Base-by-base conservation (phyloP, 2,888 invertebrate genomes). In the Anodontia alba region DNA sequence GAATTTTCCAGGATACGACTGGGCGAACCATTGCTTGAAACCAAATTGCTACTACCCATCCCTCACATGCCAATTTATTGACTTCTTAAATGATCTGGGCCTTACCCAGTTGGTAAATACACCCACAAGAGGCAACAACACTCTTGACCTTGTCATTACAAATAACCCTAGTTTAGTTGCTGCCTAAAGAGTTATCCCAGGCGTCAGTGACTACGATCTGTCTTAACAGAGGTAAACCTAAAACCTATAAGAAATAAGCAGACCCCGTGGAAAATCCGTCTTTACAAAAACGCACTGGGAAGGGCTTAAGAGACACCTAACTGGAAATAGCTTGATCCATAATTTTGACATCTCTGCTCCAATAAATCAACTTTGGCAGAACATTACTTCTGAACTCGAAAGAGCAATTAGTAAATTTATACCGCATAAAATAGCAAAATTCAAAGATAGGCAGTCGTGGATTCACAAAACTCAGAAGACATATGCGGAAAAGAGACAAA, bases 1-100 rank as follows among this genome's bases (percentile, higher is more conserved):
- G 72, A 72, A 72, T 33, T 72, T 72, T 20, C 54, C 36, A 12
- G 72, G 54, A 36, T 72, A 72, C 31, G 72, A 72, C 36, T 72
- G 72, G 72, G 36, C 12, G 12, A 72, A 51, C 29, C 10, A 31
- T 49, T 51, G 51, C n/a, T 7, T 72, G 20, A 49, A 51, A n/a
- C 36, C 72, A 49, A 54, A 72, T 20, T 51, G 70, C 23, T n/a
- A 38, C 29, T 70, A 70, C 31, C 70, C 70, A 23, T 12, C 70
- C 15, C 70, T 70, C 26, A 46, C 70, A 3, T 69, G 42, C 20
- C 42, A 42, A 29, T 69, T 42, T 69, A 43, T 69, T 69, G 69
- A 69, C 33, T 26, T 70, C 3, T 43, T 70, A 26, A 46, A 70
- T 43, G 70, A 70, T 20, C 38, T 67, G 1, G 20, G 67, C 33